Evolutionary conservation across 2,797 vertebrate species (phyloP).

Genomic region (Bucorvus abyssinicus): DNA sequence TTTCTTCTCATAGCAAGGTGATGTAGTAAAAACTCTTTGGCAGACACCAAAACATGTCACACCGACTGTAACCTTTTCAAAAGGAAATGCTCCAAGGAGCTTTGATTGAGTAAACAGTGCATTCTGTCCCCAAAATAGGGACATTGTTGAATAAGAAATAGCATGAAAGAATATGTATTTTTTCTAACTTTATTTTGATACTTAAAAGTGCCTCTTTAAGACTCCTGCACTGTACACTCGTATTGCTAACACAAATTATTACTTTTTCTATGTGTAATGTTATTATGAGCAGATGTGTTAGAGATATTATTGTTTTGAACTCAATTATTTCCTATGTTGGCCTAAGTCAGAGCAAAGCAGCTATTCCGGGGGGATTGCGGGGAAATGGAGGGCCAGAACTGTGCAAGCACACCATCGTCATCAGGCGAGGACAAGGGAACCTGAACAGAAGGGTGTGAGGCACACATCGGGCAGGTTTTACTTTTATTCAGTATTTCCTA

Average conservation of each 20-base stretch:
- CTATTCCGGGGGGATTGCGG: not conserved
- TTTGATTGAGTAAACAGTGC: slow-evolving; percentile 45
- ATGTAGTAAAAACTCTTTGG: slow-evolving; percentile 41
- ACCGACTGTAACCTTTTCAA: slow-evolving; percentile 54
- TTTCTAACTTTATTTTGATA: not conserved
- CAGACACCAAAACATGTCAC: slow-evolving; percentile 42
- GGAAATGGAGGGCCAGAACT: not conserved
- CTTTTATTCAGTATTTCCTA: not conserved
- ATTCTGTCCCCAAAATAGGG: not conserved
- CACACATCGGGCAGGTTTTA: not conserved
- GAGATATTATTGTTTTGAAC: not conserved
- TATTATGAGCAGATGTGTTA: not conserved
- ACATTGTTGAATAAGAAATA: not conserved
- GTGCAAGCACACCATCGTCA: not conserved
- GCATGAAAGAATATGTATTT: not conserved
- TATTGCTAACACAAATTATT: not conserved
- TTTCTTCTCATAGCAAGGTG: slow-evolving; percentile 41
- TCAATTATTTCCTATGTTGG: not conserved
- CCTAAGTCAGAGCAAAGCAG: not conserved
- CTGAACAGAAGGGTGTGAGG: not conserved
- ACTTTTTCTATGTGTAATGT: not conserved
- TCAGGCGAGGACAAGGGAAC: not conserved
- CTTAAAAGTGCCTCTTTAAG: not conserved
- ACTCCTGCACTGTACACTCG: not conserved
- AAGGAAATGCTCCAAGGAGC: slow-evolving; percentile 50